These are phyloP conservation scores for Sympetrum striolatum DNA, from an alignment of 2,888 invertebrate genomes.

Conservation along the genomic window DNA sequence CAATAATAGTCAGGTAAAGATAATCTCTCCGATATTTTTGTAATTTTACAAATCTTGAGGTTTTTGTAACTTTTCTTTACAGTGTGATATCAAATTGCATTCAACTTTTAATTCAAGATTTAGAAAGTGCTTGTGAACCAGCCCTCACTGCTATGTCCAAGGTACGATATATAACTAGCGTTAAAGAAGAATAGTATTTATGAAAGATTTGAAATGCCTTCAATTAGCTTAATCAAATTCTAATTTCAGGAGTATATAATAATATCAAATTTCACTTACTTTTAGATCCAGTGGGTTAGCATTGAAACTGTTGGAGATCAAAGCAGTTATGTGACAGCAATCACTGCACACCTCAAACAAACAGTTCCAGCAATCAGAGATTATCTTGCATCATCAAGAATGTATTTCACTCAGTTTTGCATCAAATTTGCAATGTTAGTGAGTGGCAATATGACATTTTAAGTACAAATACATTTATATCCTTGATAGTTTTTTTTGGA, in stretches of 20 bases:
- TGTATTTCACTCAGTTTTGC: conserved; percentile 98
- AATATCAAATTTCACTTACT: conserved; percentile 44
- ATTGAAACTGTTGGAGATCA: conserved; percentile 97
- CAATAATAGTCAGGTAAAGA: not conserved
- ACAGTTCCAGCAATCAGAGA: conserved; percentile 89
- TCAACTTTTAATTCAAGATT: conserved; percentile 89
- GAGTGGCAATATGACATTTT: not conserved
- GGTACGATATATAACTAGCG: conserved; percentile 59
- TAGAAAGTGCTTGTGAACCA: conserved; percentile 93
- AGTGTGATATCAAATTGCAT: conserved; percentile 86
- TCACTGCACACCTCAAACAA: conserved; percentile 84
- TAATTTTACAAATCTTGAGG: not conserved
- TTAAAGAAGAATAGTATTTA: not conserved
- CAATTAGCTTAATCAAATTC: no score
- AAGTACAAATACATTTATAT: not conserved
- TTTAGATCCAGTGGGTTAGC: conserved; percentile 86
- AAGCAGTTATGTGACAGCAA: conserved; percentile 90
- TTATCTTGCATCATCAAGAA: conserved; percentile 87
- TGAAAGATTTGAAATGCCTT: no score
- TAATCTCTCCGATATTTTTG: not conserved
- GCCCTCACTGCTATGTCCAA: conserved; percentile 92
- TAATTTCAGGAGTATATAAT: not conserved
- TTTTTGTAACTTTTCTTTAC: conserved; percentile 51
- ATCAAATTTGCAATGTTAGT: conserved; percentile 87
- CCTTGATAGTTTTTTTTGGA: not conserved